Percentiles rank a stretch among this genome's conserved stretches.
Conservation (phyloP, 2,888 invertebrate species). For the Eucriotettix oculatus region DNA sequence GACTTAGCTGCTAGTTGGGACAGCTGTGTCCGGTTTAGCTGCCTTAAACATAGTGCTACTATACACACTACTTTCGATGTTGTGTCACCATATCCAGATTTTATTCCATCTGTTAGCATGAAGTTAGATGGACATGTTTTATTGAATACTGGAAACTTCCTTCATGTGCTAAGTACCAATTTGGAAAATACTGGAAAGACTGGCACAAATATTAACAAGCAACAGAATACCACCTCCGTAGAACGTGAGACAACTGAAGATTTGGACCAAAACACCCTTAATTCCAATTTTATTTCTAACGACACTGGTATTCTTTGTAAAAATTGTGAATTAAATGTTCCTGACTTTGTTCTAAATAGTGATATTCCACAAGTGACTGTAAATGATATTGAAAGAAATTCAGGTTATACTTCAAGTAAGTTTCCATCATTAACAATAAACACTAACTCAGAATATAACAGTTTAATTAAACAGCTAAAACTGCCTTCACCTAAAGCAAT, state of each 20-base stretch:
- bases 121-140: slow-evolving; percentile 43
- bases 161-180: slow-evolving; percentile 57
- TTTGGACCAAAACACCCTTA: neutral
- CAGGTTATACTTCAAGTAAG: no score
- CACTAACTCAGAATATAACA: no score
- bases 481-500: no score
- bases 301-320: no score
- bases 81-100: slow-evolving; percentile 67
- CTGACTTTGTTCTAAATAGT: no score
- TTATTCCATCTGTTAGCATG: slow-evolving; percentile 31
- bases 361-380: no score
- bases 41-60: slow-evolving; percentile 77
- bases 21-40: slow-evolving; percentile 47
- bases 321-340: no score
- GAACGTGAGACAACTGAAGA: neutral
- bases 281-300: no score
- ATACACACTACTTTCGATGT: slow-evolving; percentile 84
- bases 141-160: slow-evolving; percentile 69
- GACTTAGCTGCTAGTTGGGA: slow-evolving; percentile 36
- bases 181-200: slow-evolving; percentile 22
- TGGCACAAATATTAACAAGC: neutral
- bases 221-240: neutral
- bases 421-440: no score
- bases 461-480: no score
- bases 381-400: no score